Base-by-base conservation (phyloP, 2,113 vertebrate genomes). In the Eira barbara region DNA sequence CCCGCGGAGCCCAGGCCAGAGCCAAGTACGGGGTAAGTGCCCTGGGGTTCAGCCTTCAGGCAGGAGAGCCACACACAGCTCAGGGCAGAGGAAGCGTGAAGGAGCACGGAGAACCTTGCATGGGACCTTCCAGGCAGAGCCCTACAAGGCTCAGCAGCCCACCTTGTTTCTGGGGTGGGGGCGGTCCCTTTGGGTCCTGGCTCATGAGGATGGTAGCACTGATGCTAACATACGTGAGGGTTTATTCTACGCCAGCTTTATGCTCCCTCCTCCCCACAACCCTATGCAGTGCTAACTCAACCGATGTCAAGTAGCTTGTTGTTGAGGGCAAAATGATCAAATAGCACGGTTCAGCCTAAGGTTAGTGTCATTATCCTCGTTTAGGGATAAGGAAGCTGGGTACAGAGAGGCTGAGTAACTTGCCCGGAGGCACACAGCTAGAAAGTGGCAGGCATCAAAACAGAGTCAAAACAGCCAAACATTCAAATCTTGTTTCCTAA, bases 31-130 rank as follows among this genome's bases (percentile, higher is more conserved):
- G 49, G 34, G n/a, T 4, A 63, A 79, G 27, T 71, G 45, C 15
- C 61, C 18, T 3, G 14, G 71, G 71, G 45, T 47, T 89, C 90
- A 29, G n/a, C 10, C 6, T 39, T 29, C 42, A 63, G 63, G 92
- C 13, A 20, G 52, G 42, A 91, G 21, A 67, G 4, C 29, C 57
- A 4, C 1, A 1, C 42, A 42, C 45, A 49, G 25, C 20, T 4
- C 9, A 29, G 36, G n/a, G 52, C 31, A 9, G 39, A 2, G 4
- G 15, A 49, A 12, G 17, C 36, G 25, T 18, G n/a, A 47, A 57
- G 55, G 34, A 49, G 34, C 27, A n/a, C 2, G 0, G 2, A 15
- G 49, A 59, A 59, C 25, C 31, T 20, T 8, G 15, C 3, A 0
- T 47, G 39, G 69, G 47, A 45, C 6, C 36, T 59, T 49, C 45